Evolutionary conservation across 2,888 invertebrate species (phyloP).

Genomic region (Drosophila mimica): DNA sequence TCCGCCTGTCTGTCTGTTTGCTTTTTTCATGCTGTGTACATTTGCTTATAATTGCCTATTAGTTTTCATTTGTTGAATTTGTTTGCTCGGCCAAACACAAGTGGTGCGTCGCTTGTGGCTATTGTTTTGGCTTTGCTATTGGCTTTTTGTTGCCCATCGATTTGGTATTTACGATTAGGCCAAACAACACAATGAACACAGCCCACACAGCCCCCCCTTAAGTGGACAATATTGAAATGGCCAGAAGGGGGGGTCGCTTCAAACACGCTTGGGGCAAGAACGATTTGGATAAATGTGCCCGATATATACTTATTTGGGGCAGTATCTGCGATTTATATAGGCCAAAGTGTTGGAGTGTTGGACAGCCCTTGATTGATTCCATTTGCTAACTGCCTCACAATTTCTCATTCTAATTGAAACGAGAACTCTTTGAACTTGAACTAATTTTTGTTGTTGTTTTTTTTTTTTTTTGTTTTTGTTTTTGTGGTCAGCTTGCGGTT

Average conservation of each 20-base stretch:
- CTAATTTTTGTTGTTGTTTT: constrained; percentile 7
- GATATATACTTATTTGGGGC: constrained; percentile 23
- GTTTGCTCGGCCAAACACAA: constrained; percentile 44
- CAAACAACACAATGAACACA: background rate
- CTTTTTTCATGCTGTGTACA: constrained; percentile 25
- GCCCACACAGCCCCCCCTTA: background rate
- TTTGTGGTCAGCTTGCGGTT: constrained; percentile 53
- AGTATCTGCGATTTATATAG: constrained; percentile 28
- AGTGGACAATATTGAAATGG: constrained; percentile 17
- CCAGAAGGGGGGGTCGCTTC: constrained; percentile 10
- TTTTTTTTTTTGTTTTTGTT: background rate
- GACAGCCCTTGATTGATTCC: constrained; percentile 26
- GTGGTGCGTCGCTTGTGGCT: constrained; percentile 25
- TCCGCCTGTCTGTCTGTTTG: background rate
- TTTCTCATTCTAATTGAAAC: background rate
- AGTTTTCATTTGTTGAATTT: constrained; percentile 79
- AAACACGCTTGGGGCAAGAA: constrained; percentile 5
- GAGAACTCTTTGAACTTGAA: constrained; percentile 48
- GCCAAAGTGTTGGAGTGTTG: constrained; percentile 5
- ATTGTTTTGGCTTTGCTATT: constrained; percentile 17
- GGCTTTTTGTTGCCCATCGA: constrained; percentile 32
- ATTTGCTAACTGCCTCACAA: background rate
- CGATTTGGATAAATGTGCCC: constrained; percentile 26
- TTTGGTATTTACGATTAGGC: constrained; percentile 12
- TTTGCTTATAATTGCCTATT: constrained; percentile 78